Base-by-base conservation (phyloP, 2,797 vertebrate species). In the Alosa sapidissima region DNA sequence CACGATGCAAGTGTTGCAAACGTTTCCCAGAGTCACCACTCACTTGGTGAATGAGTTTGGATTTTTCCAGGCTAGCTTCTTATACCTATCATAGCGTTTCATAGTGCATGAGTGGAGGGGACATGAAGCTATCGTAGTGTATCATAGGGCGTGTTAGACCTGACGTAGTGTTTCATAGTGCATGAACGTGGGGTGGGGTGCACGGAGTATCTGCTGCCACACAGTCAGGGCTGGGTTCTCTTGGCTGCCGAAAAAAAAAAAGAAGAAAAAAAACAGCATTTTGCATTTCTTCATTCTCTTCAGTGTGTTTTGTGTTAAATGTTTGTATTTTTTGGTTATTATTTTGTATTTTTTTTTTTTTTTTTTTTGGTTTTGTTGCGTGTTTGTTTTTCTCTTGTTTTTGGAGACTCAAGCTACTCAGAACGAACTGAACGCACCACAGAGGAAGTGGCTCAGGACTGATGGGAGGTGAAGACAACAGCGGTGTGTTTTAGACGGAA, bases 381-480 rank as follows among this genome's bases (percentile, higher is more conserved):
- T 21, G 54, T 55, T 55, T 55, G 19, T 21, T 72, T 41, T 78
- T 47, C 41, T 78, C 72, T 78, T 8, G 72, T 78, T 16, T 78
- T 45, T 41, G 33, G 33, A 75, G 72, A 47, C 16, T 55, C 54
- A 55, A 21, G 72, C 41, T 78, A 21, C 72, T 21, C 41, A 19
- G 72, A 47, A 47, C 21, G 68, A 75, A 75, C 41, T 47, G 68
- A 75, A 75, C 41, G 72, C 72, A 78, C 72, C 72, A 78, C 72
- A 78, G 41, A 78, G 72, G 16, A 83, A 19, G 41, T 82, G 48
- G 41, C 41, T 21, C 72, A 47, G 41, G 41, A 78, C 36, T 78
- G 72, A 2, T 45, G 8, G 41, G 41, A 45, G 16, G 19, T 19
- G 14, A 47, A 78, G 78, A 16, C 72, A 78, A 78, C 19, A 45